These are phyloP conservation scores for Plectus sambesii DNA, from an alignment of 1,140 invertebrate species.

Conservation along the genomic window DNA sequence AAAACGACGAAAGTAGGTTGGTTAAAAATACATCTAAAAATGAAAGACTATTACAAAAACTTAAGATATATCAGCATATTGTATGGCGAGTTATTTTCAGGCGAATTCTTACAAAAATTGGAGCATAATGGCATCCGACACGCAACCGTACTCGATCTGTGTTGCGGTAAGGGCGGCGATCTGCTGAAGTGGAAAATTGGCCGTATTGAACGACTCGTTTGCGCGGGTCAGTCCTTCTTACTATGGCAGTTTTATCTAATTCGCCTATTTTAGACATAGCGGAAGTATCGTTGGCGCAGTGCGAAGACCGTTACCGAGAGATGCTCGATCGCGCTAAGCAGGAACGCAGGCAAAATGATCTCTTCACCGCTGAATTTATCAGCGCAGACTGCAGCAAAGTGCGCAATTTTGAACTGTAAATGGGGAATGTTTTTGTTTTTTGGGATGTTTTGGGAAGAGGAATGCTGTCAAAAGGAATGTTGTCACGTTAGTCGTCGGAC, in stretches of 20 bases:
- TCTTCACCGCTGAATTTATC: constrained; percentile 80
- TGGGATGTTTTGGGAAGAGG: too few relatives aligned
- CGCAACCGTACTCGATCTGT: constrained; percentile 54
- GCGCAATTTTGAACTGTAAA: constrained; percentile 8
- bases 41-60: not conserved
- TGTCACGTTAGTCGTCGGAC: too few relatives aligned
- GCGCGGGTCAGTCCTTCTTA: constrained; percentile 53
- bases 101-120: constrained; percentile 50
- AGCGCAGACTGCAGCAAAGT: constrained; percentile 77
- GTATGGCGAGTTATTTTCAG: constrained; percentile 21
- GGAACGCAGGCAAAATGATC: constrained; percentile 12
- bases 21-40: too few relatives aligned
- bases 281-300: constrained; percentile 75
- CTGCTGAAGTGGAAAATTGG: constrained; percentile 84
- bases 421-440: too few relatives aligned
- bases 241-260: constrained; percentile 8
- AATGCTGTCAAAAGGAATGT: too few relatives aligned
- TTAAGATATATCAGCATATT: not conserved
- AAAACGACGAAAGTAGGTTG: too few relatives aligned
- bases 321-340: constrained; percentile 41
- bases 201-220: constrained; percentile 70
- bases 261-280: constrained; percentile 64
- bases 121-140: constrained; percentile 54
- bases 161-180: constrained; percentile 88
- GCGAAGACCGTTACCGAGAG: constrained; percentile 50